These are phyloP conservation scores for Phymatocera aterrima DNA, from an alignment of 2,888 invertebrate genomes.

Conservation along the genomic window DNA sequence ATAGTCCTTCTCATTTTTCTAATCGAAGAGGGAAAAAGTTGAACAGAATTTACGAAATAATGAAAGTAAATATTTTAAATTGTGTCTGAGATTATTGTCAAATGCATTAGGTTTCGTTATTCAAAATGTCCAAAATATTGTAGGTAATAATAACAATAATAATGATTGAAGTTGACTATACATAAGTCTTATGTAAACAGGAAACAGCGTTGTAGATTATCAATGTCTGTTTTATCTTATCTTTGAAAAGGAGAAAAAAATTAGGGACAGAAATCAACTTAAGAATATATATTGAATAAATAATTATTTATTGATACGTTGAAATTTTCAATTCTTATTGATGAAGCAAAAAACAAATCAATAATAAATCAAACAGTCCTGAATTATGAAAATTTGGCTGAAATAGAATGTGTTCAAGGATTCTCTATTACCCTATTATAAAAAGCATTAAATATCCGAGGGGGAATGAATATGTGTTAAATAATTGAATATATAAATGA, in stretches of 20 bases:
- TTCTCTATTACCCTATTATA: too few species aligned
- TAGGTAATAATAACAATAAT: neutral
- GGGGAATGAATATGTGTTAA: neutral
- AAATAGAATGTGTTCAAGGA: too few species aligned
- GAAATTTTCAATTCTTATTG: neutral
- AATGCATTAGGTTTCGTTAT: neutral
- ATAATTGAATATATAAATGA: neutral
- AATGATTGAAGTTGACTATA: neutral
- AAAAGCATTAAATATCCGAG: neutral
- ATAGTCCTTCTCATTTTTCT: neutral
- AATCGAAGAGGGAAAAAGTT: neutral
- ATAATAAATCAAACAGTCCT: neutral
- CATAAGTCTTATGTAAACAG: conserved; percentile 6
- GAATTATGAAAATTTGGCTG: neutral
- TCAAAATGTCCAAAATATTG: conserved; percentile 12
- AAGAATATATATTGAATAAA: conserved; percentile 14
- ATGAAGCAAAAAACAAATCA: neutral
- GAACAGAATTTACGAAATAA: neutral
- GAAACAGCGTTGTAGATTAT: neutral
- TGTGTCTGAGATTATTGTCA: neutral
- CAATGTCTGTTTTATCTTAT: neutral
- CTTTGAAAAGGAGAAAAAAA: neutral
- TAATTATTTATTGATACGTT: too few species aligned
- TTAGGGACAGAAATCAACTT: neutral
- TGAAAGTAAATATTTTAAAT: neutral